Conservation (phyloP, 2,113 vertebrate species). For the Lichenostomus cassidix region DNA sequence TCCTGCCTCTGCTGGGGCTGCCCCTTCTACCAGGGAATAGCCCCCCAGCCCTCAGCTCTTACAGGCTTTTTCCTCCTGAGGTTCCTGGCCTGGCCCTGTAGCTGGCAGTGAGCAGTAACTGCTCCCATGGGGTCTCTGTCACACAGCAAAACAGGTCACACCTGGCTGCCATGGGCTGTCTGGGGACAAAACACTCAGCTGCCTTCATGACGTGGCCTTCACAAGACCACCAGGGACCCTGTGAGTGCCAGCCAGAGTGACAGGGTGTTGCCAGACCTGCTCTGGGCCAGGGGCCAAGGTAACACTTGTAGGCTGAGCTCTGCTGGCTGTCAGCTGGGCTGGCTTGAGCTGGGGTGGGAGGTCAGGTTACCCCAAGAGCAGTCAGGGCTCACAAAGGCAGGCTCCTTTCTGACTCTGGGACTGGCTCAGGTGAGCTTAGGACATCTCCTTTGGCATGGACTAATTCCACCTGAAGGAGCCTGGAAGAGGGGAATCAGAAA, state of each 20-base stretch:
- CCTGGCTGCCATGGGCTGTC: neutral
- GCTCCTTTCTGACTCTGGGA: neutral
- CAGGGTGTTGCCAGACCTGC: neutral
- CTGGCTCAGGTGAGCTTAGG: neutral
- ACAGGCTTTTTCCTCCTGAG: neutral
- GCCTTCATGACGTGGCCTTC: neutral
- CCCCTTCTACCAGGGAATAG: neutral
- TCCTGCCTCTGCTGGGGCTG: neutral
- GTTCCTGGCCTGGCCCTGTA: neutral
- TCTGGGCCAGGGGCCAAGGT: neutral
- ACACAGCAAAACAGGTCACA: neutral
- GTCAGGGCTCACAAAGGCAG: neutral
- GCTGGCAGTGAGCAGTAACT: neutral
- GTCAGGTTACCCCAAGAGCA: neutral
- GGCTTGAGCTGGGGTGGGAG: neutral
- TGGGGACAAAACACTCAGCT: neutral
- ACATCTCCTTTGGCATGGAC: neutral
- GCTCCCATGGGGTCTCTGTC: neutral
- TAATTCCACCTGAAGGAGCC: neutral
- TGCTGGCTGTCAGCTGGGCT: neutral
- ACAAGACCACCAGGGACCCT: neutral
- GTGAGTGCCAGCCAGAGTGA: neutral
- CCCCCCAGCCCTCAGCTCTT: neutral
- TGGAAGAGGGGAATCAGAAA: neutral
- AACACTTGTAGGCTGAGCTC: neutral